Base-by-base conservation (phyloP, 2,797 vertebrate genomes). In the Chrosomus eos region DNA sequence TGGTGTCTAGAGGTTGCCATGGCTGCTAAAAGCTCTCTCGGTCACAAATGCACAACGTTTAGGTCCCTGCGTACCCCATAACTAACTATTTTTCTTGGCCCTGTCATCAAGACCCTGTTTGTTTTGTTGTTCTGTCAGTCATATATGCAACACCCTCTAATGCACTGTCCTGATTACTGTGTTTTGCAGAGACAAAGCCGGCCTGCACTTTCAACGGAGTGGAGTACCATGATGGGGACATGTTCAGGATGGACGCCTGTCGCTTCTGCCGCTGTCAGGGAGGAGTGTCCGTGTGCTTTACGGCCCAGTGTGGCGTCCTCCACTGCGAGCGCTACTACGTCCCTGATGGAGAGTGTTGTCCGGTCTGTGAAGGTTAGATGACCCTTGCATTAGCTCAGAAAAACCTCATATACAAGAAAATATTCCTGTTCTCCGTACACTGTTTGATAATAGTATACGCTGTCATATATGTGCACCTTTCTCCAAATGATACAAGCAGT, bases 321-420 rank as follows among this genome's bases (percentile, higher is more conserved):
- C 95, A 92, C 92, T 97, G 97, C 0, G 94, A 97, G 77, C 93
- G 95, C 82, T 96, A 97, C 89, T 97, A 97, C 0, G 95, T 97
- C 80, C 97, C 97, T 0, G 95, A 97, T 75, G 96, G 96, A 85
- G 97, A 97, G 88, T 97, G 97, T 92, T 97, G 97, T 91, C 96
- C 97, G 0, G 95, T 97, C 33, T 97, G 97, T 77, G 97, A 97
- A 96, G 97, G 97, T 97, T 92, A 84, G 70, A n/a, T n/a, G 40
- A 77, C 62, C 55, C n/a, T 33, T 53, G 21, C 45, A 75, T 23
- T 45, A 40, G 38, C 72, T 51, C 21, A 19, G 45, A 8, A 75
- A 75, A 64, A 64, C 14, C 26, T 31, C 23, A 13, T n/a, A 23
- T 28, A 19, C 31, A 75, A 26, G 6, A 36, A 36, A 62, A 36